Base-by-base conservation (phyloP, 37 sponge, comb jelly and placozoan species). In the Tethya wilhelma region DNA sequence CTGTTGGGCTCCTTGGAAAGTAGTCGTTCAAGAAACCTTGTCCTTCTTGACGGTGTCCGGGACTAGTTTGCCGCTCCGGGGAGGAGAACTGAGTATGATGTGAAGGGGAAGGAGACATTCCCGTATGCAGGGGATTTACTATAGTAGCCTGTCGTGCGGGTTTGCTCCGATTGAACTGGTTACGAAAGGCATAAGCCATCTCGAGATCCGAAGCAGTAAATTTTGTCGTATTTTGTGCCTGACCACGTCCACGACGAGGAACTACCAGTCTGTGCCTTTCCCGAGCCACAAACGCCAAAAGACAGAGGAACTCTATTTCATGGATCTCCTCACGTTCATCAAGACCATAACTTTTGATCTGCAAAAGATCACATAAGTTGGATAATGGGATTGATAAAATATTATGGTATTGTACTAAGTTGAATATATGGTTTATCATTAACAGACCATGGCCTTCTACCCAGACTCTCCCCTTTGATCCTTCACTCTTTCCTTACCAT, bases 221-320 rank as follows among this genome's bases (percentile, higher is more conserved):
- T 34, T 77, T 59, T 0, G 81, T 19, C 28, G 43, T 28, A 8
- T 74, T 2, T 25, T 28, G 28, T 1, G 74, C 22, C 0, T 43
- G 29, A 0, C 30, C 22, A 1, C 71, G 71, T 36, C 53, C 58
- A 3, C n/a, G 38, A n/a, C n/a, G n/a, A 30, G 70, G 38, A 11
- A 49, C 12, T 4, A 23, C 36, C 11, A 86, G 9, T 9, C 83
- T 33, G 32, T 82, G 72, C 14, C 69, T 70, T 73, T 93, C 94
- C 11, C 94, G 67, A 0, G 90, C 86, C 6, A 86, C 53, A 65
- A 89, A 93, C 1, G 94, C 89, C 8, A 93, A 39, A 0, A 89
- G 79, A 32, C 83, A 56, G 2, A 93, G 79, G 44, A 82, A 93
- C 67, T 93, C 94, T 28, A 93, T 81, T 42, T 89, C 89, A 53